These are phyloP conservation scores for Thera britannica DNA, from an alignment of 2,888 invertebrate genomes.

Conservation along the genomic window DNA sequence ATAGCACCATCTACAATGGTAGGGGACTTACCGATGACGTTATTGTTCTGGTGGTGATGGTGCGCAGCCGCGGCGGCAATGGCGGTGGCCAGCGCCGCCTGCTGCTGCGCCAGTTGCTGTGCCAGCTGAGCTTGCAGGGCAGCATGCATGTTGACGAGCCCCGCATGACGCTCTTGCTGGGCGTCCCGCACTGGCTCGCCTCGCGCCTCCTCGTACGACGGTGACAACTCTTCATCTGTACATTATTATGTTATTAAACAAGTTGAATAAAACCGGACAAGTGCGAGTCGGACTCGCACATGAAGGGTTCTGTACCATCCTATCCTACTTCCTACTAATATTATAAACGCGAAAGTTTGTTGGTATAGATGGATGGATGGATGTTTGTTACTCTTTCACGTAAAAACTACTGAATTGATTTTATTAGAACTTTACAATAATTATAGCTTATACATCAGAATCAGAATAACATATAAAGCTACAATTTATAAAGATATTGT, in stretches of 20 bases:
- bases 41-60: slow-evolving; percentile 86
- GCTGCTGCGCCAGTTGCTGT: slow-evolving; percentile 85
- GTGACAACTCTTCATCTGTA: slow-evolving; percentile 80
- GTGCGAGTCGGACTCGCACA: too few species aligned
- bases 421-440: too few species aligned
- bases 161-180: slow-evolving; percentile 57
- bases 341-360: too few species aligned
- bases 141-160: slow-evolving; percentile 70
- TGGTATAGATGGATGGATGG: too few species aligned
- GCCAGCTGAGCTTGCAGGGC: slow-evolving; percentile 86
- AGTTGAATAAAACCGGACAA: too few species aligned
- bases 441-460: too few species aligned
- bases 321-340: too few species aligned
- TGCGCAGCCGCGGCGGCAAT: slow-evolving; percentile 86
- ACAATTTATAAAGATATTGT: too few species aligned
- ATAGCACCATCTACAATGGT: background rate
- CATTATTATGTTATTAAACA: background rate
- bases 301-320: too few species aligned
- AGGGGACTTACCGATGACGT: slow-evolving; percentile 81
- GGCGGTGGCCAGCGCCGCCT: slow-evolving; percentile 82
- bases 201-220: slow-evolving; percentile 79
- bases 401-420: too few species aligned
- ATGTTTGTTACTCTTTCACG: too few species aligned
- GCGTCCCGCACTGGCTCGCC: slow-evolving; percentile 55
- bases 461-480: too few species aligned